phyloP scores from a whole-genome alignment of 2,797 vertebrate species.

The Pangasius djambal region DNA sequence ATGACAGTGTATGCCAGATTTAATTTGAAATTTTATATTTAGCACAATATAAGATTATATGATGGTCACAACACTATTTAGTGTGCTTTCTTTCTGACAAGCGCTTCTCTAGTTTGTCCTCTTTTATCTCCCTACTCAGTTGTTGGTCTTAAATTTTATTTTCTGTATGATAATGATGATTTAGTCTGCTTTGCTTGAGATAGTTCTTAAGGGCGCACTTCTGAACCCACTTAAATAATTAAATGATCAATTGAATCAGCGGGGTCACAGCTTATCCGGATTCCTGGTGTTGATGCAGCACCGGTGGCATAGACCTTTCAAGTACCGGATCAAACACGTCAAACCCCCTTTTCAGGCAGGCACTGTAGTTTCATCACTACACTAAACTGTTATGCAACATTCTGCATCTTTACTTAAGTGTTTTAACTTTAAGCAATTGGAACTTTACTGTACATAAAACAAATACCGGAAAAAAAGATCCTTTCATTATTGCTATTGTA shows the following conservation, averaged over 20 bases:
- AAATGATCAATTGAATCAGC: not conserved
- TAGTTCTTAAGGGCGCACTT: not conserved
- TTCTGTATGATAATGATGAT: not conserved
- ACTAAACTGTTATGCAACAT: not conserved
- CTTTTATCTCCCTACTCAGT: not conserved
- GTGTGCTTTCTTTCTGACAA: not conserved
- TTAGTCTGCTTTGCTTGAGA: slow-evolving; percentile 2
- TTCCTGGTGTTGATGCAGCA: not conserved
- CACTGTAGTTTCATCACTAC: not conserved
- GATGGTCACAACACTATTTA: not conserved
- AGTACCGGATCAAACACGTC: not conserved
- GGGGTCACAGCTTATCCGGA: not conserved
- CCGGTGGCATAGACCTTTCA: not conserved
- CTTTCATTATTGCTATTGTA: not conserved
- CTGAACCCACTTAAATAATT: not conserved
- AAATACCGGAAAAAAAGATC: not conserved
- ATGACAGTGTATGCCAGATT: not conserved
- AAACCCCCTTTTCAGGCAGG: not conserved
- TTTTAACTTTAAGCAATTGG: not conserved
- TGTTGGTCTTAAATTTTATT: not conserved
- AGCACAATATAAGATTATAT: not conserved
- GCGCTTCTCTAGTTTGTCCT: not conserved
- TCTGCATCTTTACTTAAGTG: not conserved
- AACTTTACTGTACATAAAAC: not conserved
- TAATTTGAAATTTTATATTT: not conserved